Evolutionary conservation across 2,797 vertebrate species (phyloP).

Genomic region (Pangasius larnaudii): DNA sequence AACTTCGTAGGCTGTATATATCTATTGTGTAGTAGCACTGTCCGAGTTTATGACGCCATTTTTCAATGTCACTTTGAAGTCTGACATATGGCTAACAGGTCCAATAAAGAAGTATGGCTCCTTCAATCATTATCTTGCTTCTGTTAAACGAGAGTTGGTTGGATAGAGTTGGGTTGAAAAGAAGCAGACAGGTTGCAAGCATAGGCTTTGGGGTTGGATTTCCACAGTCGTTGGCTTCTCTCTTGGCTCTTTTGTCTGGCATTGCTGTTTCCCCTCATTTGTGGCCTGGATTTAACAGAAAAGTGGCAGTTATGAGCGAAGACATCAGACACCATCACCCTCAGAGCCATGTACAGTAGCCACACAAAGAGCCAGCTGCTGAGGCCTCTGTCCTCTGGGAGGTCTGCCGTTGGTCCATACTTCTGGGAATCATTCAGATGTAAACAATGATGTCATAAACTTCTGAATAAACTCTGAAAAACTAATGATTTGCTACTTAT

Average conservation of each 20-base stretch:
- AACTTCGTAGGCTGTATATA: neutral
- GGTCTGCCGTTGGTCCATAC: slow-evolving; percentile 35
- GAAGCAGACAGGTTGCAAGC: slow-evolving; percentile 49
- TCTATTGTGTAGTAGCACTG: neutral
- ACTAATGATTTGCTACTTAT: neutral
- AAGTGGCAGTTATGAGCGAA: slow-evolving; percentile 46
- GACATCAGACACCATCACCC: slow-evolving; percentile 57
- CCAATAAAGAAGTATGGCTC: slow-evolving; percentile 55
- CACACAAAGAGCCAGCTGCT: slow-evolving; percentile 46
- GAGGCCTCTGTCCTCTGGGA: slow-evolving; percentile 41
- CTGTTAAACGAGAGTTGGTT: slow-evolving; percentile 70
- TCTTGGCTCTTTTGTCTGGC: slow-evolving; percentile 51
- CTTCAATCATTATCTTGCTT: slow-evolving; percentile 30
- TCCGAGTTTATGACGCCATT: slow-evolving; percentile 1
- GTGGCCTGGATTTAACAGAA: slow-evolving; percentile 45
- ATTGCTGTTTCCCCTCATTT: slow-evolving; percentile 33
- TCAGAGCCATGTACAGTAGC: slow-evolving; percentile 44
- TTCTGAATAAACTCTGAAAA: neutral
- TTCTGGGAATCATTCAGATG: slow-evolving; percentile 34
- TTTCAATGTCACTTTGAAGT: slow-evolving; percentile 52
- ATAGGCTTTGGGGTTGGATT: slow-evolving; percentile 49
- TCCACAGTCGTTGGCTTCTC: slow-evolving; percentile 49
- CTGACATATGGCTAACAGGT: slow-evolving; percentile 81
- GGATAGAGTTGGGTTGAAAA: slow-evolving; percentile 70
- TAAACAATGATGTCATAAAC: slow-evolving; percentile 38